Evolutionary conservation across 1,140 invertebrate species (phyloP), one percentile per base, ranked within the genome.

Genomic region (Lordiphosa collinella): DNA sequence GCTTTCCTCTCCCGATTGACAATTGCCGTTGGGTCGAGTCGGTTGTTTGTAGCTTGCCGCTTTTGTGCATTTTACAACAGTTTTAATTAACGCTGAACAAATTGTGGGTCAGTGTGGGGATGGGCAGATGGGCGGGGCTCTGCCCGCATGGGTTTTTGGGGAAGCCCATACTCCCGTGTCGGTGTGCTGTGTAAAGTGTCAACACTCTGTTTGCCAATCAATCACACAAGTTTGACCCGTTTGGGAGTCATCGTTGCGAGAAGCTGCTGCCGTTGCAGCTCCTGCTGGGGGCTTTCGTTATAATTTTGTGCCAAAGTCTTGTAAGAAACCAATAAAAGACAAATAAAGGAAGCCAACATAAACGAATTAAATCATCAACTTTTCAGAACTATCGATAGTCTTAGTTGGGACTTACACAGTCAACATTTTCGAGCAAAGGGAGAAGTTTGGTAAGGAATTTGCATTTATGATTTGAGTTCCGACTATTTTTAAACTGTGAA

Each of bases 1-100:
- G 31, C 40, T 49, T 51, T 51, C 47, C 31, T 40, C 40, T 2
- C n/a, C 9, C 14, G 10, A 36, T 18, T 32, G 13, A 18, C 12
- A 37, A 70, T 61, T 63, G 67, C 34, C 61, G 68, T 59, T 79
- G 68, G 73, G 22, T 7, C 22, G 22, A 7, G 22, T 78, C 73
- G n/a, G n/a, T n/a, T n/a, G n/a, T n/a, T n/a, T n/a, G n/a, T n/a
- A n/a, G 58, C 55, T 35, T 51, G 66, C 62, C 56, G 76, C 76
- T 82, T 82, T 82, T 82, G 76, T 82, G 71, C 76, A 82, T 82
- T 82, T 82, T 82, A 71, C 78, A 82, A 67, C 76, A 84, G 76
- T 76, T 82, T 82, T 68, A 82, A 82, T 82, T 76, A 82, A 82
- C 71, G 66, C 62, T 75, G 60, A 84, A 84, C 78, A 84, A 80